These are phyloP conservation scores for Telenomus remus DNA, from an alignment of 1,140 invertebrate species.

Conservation along the genomic window DNA sequence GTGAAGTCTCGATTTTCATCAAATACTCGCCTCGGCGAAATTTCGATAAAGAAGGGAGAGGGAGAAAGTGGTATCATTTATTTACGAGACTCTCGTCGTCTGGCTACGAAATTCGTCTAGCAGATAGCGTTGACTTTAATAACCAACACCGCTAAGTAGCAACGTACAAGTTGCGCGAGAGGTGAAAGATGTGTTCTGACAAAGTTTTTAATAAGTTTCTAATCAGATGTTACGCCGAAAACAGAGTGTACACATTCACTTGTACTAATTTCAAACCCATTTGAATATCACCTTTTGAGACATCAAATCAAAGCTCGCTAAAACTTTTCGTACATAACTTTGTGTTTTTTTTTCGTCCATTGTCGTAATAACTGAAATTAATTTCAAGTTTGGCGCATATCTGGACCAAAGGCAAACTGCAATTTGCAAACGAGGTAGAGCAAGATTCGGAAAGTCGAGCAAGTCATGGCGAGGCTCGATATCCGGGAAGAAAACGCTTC, in stretches of 20 bases:
- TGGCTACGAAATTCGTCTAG: slow-evolving; percentile 20
- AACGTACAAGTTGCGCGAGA: slow-evolving; percentile 35
- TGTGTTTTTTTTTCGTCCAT: too few relatives aligned
- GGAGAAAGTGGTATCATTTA: slow-evolving; percentile 37
- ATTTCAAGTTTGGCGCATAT: too few relatives aligned
- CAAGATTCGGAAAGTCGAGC: slow-evolving; percentile 15
- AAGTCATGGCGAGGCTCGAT: slow-evolving; percentile 48
- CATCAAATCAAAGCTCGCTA: too few relatives aligned
- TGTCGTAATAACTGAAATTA: too few relatives aligned
- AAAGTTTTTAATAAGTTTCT: slow-evolving; percentile 34
- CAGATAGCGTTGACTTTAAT: slow-evolving; percentile 45
- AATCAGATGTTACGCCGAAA: slow-evolving; percentile 7
- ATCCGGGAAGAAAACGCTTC: slow-evolving; percentile 70
- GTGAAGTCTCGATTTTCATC: slow-evolving; percentile 41
- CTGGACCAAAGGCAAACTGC: too few relatives aligned
- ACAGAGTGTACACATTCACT: too few relatives aligned
- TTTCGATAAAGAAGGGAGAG: slow-evolving; percentile 43
- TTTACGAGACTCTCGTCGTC: slow-evolving; percentile 42
- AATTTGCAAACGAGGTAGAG: too few relatives aligned
- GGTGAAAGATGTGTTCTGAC: slow-evolving; percentile 35
- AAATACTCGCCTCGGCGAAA: slow-evolving; percentile 32
- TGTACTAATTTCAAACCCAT: too few relatives aligned
- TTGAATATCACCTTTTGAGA: too few relatives aligned
- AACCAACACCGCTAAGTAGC: slow-evolving; percentile 28
- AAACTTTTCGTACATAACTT: too few relatives aligned